phyloP scores from a whole-genome alignment of 2,113 vertebrate species.

The Gymnogyps californianus region DNA sequence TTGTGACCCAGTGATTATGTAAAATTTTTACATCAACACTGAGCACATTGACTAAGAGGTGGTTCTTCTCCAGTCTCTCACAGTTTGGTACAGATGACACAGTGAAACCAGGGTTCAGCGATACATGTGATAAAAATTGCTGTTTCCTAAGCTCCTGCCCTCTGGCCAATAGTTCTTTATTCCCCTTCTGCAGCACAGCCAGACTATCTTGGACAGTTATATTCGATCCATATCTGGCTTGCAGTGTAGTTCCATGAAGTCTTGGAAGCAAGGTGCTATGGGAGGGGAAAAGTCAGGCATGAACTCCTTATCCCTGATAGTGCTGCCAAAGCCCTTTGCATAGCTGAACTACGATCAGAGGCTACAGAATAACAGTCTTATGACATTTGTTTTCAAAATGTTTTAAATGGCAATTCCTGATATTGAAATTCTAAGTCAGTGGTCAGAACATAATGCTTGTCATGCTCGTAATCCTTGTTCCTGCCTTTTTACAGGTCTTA shows the following conservation, averaged over 20 bases:
- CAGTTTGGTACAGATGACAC: neutral
- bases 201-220: neutral
- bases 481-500: constrained; percentile 69
- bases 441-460: neutral
- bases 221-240: fast-evolving
- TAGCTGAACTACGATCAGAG: neutral
- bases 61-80: neutral
- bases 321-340: neutral
- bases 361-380: neutral
- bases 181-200: neutral
- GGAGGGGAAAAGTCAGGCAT: neutral
- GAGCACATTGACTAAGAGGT: neutral
- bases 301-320: neutral
- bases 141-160: neutral
- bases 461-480: neutral
- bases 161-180: neutral
- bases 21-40: neutral
- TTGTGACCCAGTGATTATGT: neutral
- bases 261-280: neutral
- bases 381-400: neutral
- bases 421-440: neutral
- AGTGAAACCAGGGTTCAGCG: neutral
- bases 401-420: neutral
- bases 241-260: neutral
- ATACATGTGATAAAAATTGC: neutral